A percentile compares a stretch with the other conserved stretches of the same genome.
Evolutionary conservation across 2,797 vertebrate species (phyloP).

Genomic region (Coranthus polyacanthus): DNA sequence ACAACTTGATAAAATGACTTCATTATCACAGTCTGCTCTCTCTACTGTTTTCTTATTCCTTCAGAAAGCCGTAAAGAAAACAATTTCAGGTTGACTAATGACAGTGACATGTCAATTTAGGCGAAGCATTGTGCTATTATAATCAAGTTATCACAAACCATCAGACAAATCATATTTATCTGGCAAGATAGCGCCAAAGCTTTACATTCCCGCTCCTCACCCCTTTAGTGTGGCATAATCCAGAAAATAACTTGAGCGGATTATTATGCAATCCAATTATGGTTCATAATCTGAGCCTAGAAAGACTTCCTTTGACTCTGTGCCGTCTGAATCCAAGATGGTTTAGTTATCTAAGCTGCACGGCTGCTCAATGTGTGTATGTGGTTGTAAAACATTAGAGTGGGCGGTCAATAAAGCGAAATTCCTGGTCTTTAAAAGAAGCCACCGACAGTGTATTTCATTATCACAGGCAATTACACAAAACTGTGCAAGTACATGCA

Average conservation of each 20-base stretch:
- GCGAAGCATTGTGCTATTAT: slow-evolving; percentile 41
- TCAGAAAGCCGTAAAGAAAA: slow-evolving; percentile 38
- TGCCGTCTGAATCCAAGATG: slow-evolving; percentile 55
- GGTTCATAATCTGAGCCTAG: slow-evolving; percentile 71
- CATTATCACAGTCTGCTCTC: slow-evolving; percentile 16
- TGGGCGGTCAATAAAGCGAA: slow-evolving; percentile 21
- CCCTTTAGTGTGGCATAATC: slow-evolving; percentile 62
- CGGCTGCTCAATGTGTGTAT: slow-evolving; percentile 25
- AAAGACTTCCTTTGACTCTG: slow-evolving; percentile 63
- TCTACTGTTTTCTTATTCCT: slow-evolving; percentile 29
- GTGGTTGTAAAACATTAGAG: slow-evolving; percentile 4
- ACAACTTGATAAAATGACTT: slow-evolving; percentile 30
- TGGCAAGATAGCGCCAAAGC: slow-evolving; percentile 45
- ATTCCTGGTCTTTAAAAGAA: slow-evolving; percentile 11
- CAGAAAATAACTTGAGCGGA: slow-evolving; percentile 79
- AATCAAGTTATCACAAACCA: slow-evolving; percentile 58
- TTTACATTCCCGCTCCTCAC: slow-evolving; percentile 48
- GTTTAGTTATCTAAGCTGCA: slow-evolving; percentile 45
- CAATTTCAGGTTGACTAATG: slow-evolving; percentile 34
- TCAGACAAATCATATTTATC: slow-evolving; percentile 60
- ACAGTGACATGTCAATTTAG: slow-evolving; percentile 47
- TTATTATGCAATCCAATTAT: slow-evolving; percentile 80
- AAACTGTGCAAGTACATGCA: not conserved
- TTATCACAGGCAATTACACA: slow-evolving; percentile 6
- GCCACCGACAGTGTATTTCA: slow-evolving; percentile 4